These are phyloP conservation scores for Amblyjoppa fuscipennis DNA, from an alignment of 2,888 invertebrate species.

Conservation along the genomic window DNA sequence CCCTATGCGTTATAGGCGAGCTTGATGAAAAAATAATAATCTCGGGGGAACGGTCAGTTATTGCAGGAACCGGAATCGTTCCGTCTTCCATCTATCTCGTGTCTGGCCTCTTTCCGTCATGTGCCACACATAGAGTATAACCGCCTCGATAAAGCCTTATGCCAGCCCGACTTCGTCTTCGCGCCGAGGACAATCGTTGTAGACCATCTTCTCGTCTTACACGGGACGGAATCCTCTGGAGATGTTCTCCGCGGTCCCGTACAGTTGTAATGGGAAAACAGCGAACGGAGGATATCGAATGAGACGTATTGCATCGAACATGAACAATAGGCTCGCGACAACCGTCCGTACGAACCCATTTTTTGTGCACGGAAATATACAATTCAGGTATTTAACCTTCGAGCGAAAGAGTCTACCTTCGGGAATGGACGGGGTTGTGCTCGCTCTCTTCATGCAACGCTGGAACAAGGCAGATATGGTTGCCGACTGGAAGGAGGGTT, in stretches of 20 bases:
- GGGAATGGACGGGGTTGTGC: background rate
- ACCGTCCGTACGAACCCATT: conserved; percentile 10
- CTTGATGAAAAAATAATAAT: conserved; percentile 85
- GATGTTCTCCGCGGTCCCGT: background rate
- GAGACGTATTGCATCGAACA: conserved; percentile 15
- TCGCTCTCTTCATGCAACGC: conserved; percentile 34
- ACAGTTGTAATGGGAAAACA: background rate
- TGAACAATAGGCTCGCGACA: conserved; percentile 43
- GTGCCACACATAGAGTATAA: background rate
- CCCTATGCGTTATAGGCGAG: conserved; percentile 56
- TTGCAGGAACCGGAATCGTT: conserved; percentile 79
- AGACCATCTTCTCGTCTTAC: background rate
- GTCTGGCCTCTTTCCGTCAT: conserved; percentile 14
- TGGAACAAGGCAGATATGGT: conserved; percentile 44
- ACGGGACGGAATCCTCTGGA: background rate
- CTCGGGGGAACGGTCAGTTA: conserved; percentile 82
- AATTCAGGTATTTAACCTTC: conserved; percentile 35
- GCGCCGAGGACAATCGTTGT: conserved; percentile 33
- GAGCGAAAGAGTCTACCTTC: background rate
- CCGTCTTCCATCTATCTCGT: conserved; percentile 66
- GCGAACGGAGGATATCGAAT: background rate
- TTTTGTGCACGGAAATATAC: conserved; percentile 1
- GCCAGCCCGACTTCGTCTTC: conserved; percentile 10
- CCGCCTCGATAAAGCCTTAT: conserved; percentile 26
- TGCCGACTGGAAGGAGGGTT: conserved; percentile 31